These are phyloP conservation scores for Columba guinea DNA, from an alignment of 2,797 vertebrate genomes.

Conservation along the genomic window DNA sequence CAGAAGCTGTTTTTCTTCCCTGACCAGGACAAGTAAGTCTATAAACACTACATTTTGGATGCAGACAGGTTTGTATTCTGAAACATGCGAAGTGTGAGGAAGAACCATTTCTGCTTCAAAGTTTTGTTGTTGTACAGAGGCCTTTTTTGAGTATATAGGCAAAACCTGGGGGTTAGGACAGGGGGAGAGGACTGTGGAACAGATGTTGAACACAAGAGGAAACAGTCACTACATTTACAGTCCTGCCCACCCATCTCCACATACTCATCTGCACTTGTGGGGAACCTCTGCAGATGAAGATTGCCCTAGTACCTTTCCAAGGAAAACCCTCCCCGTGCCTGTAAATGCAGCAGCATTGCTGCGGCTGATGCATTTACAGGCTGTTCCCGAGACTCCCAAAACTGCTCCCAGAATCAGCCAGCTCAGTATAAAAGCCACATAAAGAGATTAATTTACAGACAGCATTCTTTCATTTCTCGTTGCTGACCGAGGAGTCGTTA, in stretches of 20 bases:
- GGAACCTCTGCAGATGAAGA: neutral
- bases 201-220: neutral
- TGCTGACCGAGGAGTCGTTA: neutral
- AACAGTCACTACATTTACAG: neutral
- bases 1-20: neutral
- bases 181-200: neutral
- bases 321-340: neutral
- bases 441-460: neutral
- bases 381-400: neutral
- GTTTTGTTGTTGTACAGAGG: neutral
- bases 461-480: neutral
- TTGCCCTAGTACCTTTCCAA: accelerated
- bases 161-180: neutral
- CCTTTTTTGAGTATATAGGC: neutral
- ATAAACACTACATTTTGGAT: neutral
- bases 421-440: neutral
- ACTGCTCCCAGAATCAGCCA: neutral
- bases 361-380: neutral
- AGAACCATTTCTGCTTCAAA: neutral
- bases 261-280: neutral
- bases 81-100: neutral
- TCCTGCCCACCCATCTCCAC: neutral
- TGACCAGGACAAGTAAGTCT: neutral
- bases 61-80: neutral
- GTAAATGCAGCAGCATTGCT: accelerated